These are phyloP conservation scores for Macrotrachela quadricornifera DNA, from an alignment of 1,140 invertebrate genomes.

Conservation along the genomic window DNA sequence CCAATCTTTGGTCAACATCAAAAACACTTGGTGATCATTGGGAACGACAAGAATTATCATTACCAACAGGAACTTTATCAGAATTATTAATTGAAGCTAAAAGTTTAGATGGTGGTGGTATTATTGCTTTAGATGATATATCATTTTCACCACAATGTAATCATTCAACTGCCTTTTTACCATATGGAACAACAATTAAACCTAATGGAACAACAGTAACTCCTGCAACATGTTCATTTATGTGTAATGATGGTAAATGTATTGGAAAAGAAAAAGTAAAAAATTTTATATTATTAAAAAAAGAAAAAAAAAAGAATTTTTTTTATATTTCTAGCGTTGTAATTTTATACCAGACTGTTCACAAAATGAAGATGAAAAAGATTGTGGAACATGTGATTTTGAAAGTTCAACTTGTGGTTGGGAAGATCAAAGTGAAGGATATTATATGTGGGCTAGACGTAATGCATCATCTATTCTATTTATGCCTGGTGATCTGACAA, in stretches of 20 bases:
- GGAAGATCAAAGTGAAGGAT: conserved; percentile 10
- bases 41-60: no score
- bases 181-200: not conserved
- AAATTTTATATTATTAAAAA: no score
- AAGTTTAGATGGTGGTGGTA: conserved; percentile 14
- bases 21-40: no score
- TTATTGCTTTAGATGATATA: conserved; percentile 27
- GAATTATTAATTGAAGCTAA: not conserved
- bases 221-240: conserved; percentile 12
- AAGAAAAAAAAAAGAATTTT: no score
- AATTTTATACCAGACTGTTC: conserved; percentile 20
- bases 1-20: no score
- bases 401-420: conserved; percentile 13
- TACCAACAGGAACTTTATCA: no score
- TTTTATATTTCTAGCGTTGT: conserved; percentile 11
- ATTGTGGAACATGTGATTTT: conserved; percentile 25
- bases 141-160: conserved; percentile 20
- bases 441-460: conserved; percentile 15
- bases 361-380: conserved; percentile 18
- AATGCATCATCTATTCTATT: no score
- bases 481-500: no score
- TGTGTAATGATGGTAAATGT: no score
- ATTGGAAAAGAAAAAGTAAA: no score
- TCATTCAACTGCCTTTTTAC: not conserved
- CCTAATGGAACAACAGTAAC: conserved; percentile 12